These are phyloP conservation scores for Procavia capensis DNA, from an alignment of 2,113 vertebrate species.

Conservation along the genomic window DNA sequence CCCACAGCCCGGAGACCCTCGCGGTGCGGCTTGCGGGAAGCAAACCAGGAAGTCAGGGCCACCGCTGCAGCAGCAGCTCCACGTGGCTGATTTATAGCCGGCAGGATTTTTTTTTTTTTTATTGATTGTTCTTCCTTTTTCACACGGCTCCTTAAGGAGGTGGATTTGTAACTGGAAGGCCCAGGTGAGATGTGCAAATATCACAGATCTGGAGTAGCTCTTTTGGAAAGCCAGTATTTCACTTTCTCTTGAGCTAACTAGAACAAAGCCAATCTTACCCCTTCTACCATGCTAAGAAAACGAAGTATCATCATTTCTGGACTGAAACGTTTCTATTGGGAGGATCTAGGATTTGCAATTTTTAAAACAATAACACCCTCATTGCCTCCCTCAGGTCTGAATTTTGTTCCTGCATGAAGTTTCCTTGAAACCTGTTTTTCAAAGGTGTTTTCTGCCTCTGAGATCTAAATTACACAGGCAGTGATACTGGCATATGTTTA, in stretches of 20 bases:
- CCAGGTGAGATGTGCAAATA: slow-evolving; percentile 55
- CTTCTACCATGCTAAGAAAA: neutral
- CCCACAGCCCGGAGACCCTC: slow-evolving; percentile 37
- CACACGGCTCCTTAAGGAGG: slow-evolving; percentile 50
- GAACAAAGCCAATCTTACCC: neutral
- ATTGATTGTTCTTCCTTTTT: slow-evolving; percentile 51
- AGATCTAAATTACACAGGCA: neutral
- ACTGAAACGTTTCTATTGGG: neutral
- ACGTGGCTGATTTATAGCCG: slow-evolving; percentile 84
- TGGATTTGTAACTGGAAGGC: slow-evolving; percentile 63
- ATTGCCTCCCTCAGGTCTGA: neutral
- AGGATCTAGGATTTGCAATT: neutral
- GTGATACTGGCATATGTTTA: slow-evolving; percentile 5
- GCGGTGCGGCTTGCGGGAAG: slow-evolving; percentile 29
- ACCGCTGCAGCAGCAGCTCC: slow-evolving; percentile 71
- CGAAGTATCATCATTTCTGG: neutral
- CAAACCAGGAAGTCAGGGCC: slow-evolving; percentile 83
- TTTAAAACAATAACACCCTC: neutral
- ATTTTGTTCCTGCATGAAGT: neutral
- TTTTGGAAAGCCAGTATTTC: neutral
- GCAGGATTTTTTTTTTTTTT: slow-evolving; percentile 45
- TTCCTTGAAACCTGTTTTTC: slow-evolving; percentile 31
- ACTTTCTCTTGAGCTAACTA: neutral
- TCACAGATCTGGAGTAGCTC: neutral
- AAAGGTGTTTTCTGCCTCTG: neutral